These are phyloP conservation scores for Aphelenchoides fujianensis DNA, from an alignment of 1,140 invertebrate species.

Conservation along the genomic window DNA sequence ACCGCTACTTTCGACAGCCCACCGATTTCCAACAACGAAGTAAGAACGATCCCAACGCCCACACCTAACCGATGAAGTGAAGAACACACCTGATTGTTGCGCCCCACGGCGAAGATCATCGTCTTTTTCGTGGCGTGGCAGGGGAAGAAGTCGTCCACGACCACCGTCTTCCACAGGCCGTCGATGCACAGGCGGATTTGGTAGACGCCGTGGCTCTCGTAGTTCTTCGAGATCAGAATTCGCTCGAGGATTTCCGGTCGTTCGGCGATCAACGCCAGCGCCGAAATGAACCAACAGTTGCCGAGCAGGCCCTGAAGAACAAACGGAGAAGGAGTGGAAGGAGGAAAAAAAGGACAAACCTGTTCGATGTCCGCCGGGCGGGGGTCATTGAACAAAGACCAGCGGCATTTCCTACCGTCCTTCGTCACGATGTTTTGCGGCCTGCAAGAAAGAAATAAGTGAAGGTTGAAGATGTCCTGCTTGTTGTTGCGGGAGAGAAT, in stretches of 20 bases:
- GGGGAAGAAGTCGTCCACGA: slow-evolving; percentile 91
- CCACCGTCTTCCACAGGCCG: slow-evolving; percentile 88
- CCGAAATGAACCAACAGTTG: slow-evolving; percentile 84
- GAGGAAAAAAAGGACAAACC: too few relatives aligned
- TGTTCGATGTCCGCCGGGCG: slow-evolving; percentile 60
- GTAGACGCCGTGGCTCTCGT: slow-evolving; percentile 86
- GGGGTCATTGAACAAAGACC: slow-evolving; percentile 58
- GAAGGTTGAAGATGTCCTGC: too few relatives aligned
- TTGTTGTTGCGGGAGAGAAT: too few relatives aligned
- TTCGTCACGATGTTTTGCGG: slow-evolving; percentile 52
- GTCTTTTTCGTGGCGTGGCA: slow-evolving; percentile 66
- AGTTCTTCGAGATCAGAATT: slow-evolving; percentile 82
- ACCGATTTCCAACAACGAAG: too few relatives aligned
- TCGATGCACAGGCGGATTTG: slow-evolving; percentile 83
- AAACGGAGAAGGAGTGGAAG: too few relatives aligned
- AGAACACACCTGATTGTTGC: slow-evolving; percentile 55
- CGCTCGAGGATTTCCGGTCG: slow-evolving; percentile 84
- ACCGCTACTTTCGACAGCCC: too few relatives aligned
- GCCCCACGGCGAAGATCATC: slow-evolving; percentile 57
- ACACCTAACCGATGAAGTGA: too few relatives aligned
- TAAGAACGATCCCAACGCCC: too few relatives aligned
- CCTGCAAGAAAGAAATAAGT: too few relatives aligned
- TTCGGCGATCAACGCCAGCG: slow-evolving; percentile 89
- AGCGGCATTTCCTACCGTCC: slow-evolving; percentile 44
- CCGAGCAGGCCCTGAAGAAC: slow-evolving; percentile 72